These are phyloP conservation scores for Argyrosomus regius DNA, from an alignment of 2,797 vertebrate genomes.

Conservation along the genomic window DNA sequence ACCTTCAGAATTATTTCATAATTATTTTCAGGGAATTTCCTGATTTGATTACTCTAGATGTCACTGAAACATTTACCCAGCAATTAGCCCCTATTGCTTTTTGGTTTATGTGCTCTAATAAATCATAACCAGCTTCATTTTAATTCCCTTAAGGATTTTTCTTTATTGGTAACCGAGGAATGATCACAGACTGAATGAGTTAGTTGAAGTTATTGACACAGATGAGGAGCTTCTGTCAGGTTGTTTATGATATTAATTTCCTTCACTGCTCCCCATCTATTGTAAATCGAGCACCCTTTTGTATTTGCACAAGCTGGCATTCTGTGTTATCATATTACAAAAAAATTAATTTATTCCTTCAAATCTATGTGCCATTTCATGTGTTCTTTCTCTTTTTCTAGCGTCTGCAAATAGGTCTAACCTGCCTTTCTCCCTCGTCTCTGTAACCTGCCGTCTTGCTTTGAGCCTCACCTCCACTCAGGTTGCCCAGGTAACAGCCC, in stretches of 20 bases:
- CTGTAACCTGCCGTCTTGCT: constrained; percentile 75
- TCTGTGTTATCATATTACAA: constrained; percentile 2
- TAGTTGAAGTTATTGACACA: not conserved
- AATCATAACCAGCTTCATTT: not conserved
- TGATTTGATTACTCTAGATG: constrained; percentile 3
- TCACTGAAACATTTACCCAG: constrained; percentile 14
- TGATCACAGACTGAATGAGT: not conserved
- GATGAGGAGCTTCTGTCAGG: not conserved
- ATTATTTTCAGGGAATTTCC: constrained; percentile 27
- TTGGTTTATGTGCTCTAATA: not conserved
- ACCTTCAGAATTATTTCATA: constrained; percentile 48
- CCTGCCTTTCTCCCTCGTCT: constrained; percentile 55
- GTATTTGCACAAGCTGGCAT: not conserved
- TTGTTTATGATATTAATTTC: not conserved
- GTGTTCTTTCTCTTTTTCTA: constrained; percentile 3
- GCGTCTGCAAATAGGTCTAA: constrained; percentile 46
- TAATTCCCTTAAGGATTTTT: not conserved
- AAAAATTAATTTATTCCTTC: constrained; percentile 15
- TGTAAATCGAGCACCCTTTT: constrained; percentile 2
- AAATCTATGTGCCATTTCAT: constrained; percentile 31
- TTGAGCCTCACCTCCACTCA: constrained; percentile 82
- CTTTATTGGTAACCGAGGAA: not conserved
- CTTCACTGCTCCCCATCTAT: not conserved
- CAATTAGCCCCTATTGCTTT: not conserved
- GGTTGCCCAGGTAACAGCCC: constrained; percentile 87